Evolutionary conservation across 2,113 vertebrate genomes (phyloP).

Genomic region (Electrona antarctica): DNA sequence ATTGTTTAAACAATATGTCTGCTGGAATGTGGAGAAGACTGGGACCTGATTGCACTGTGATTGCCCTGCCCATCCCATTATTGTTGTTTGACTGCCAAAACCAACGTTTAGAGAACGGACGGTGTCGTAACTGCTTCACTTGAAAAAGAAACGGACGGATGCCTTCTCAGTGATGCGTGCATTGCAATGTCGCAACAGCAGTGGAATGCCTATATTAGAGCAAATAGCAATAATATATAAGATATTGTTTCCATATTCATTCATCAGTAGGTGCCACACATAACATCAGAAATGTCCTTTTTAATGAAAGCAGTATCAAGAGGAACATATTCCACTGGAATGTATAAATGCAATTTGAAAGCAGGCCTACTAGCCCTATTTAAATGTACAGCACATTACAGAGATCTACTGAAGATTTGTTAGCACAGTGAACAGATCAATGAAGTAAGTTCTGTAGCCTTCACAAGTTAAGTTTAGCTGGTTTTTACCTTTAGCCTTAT

Average conservation of each 20-base stretch:
- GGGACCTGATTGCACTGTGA: background rate
- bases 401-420: background rate
- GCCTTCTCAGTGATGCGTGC: background rate
- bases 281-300: background rate
- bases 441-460: background rate
- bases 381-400: constrained; percentile 12
- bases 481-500: constrained; percentile 4
- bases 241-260: background rate
- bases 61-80: constrained; percentile 31
- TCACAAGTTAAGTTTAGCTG: too few relatives aligned
- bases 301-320: background rate
- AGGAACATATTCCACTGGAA: background rate
- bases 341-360: constrained; percentile 22
- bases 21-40: background rate
- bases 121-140: constrained; percentile 2
- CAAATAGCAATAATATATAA: too few relatives aligned
- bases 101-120: background rate
- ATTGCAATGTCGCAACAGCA: constrained; percentile 3
- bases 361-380: constrained; percentile 13
- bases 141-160: background rate
- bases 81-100: constrained; percentile 15
- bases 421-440: constrained; percentile 9
- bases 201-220: background rate
- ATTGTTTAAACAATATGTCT: background rate
- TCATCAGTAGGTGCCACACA: background rate